A percentile compares a stretch with the other conserved stretches of the same genome.
phyloP scores from a whole-genome alignment of 2,113 vertebrate species.

The Seriola aureovittata region DNA sequence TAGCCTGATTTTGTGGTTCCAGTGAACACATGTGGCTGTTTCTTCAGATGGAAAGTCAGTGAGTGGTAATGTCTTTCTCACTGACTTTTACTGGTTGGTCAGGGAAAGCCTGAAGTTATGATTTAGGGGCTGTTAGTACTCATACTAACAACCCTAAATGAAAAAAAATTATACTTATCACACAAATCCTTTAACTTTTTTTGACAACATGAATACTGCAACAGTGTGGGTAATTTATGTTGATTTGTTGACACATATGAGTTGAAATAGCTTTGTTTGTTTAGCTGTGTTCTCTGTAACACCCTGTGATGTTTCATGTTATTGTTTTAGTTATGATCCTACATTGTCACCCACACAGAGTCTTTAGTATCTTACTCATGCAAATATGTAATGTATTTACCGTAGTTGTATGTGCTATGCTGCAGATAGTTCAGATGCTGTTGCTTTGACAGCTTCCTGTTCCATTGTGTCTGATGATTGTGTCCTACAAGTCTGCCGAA shows the following conservation, averaged over 20 bases:
- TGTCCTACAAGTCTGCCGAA: conserved; percentile 6
- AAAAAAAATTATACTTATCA: not conserved
- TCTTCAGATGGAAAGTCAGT: not conserved
- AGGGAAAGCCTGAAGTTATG: not conserved
- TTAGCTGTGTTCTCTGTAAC: not conserved
- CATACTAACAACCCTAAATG: not conserved
- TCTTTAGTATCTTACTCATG: not conserved
- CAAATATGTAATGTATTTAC: not conserved
- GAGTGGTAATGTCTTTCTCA: not conserved
- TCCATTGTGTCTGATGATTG: conserved; percentile 8
- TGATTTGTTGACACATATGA: not conserved
- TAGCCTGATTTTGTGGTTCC: not conserved
- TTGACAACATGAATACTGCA: not conserved
- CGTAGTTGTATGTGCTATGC: not conserved
- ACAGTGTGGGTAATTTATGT: not conserved
- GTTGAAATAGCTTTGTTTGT: not conserved
- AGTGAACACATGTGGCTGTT: not conserved
- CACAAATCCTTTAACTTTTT: not conserved
- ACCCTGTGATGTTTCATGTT: no score
- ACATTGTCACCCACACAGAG: not conserved
- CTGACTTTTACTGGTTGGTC: not conserved
- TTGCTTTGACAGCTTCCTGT: conserved; percentile 1
- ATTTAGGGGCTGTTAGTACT: not conserved
- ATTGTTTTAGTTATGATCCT: no score
- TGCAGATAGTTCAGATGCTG: not conserved